Percentiles rank a stretch among this genome's conserved stretches.
Conservation (phyloP, 2,888 invertebrate species). For the Caenorhabditis sulstoni region DNA sequence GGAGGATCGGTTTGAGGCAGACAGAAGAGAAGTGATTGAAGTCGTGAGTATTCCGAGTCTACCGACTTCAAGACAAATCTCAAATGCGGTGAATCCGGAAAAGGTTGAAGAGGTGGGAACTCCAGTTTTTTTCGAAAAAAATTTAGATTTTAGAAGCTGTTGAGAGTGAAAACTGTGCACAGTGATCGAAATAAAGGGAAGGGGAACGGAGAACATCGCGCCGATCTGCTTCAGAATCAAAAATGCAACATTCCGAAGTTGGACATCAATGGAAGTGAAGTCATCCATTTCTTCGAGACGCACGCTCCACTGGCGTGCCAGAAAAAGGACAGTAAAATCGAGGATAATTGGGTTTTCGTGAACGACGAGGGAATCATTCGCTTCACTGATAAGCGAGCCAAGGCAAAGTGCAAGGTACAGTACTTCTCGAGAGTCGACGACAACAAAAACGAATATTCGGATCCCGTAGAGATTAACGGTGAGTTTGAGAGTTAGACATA, state of each 20-base stretch:
- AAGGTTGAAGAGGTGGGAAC: too few relatives aligned
- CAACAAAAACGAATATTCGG: conserved; percentile 34
- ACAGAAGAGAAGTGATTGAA: too few relatives aligned
- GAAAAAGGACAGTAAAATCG: conserved; percentile 12
- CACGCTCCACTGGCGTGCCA: conserved; percentile 66
- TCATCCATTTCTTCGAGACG: conserved; percentile 67
- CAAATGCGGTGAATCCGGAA: too few relatives aligned
- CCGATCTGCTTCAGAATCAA: conserved; percentile 19
- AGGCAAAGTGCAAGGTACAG: conserved; percentile 43
- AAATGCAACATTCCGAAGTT: conserved; percentile 75
- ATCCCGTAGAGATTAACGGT: conserved; percentile 4
- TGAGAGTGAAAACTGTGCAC: conserved; percentile 2
- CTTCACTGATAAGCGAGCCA: conserved; percentile 56
- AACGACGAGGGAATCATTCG: conserved; percentile 66
- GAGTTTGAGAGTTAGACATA: background rate
- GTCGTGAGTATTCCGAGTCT: too few relatives aligned
- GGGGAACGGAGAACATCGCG: background rate
- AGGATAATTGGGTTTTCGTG: conserved; percentile 69
- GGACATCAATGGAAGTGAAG: conserved; percentile 72
- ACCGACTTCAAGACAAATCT: too few relatives aligned
- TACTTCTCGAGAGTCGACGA: conserved; percentile 56
- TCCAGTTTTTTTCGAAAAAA: too few relatives aligned
- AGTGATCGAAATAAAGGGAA: conserved; percentile 18
- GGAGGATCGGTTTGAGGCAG: background rate
- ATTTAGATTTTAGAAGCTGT: background rate